Percentiles rank a stretch among this genome's conserved stretches.
Conservation (phyloP, 2,113 vertebrate genomes). For the Cephalopholis sonnerati region DNA sequence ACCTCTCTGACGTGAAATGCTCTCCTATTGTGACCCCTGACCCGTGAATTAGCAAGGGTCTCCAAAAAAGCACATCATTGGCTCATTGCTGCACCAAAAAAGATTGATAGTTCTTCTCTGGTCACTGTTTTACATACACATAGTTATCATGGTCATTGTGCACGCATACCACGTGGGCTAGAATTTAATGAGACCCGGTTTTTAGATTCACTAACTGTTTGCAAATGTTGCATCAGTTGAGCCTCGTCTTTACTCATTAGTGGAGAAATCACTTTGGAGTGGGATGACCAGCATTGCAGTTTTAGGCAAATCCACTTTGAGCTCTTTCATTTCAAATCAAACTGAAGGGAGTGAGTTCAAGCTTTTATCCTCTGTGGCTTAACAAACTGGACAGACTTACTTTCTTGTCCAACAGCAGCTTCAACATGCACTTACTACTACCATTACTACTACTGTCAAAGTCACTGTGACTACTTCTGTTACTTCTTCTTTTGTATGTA, state of each 20-base stretch:
- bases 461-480: neutral
- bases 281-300: constrained; percentile 27
- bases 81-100: constrained; percentile 18
- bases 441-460: neutral
- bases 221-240: constrained; percentile 48
- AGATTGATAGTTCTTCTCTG: constrained; percentile 50
- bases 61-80: constrained; percentile 18
- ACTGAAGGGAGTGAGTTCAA: neutral
- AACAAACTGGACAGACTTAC: constrained; percentile 7
- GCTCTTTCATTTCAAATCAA: constrained; percentile 41
- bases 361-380: constrained; percentile 3
- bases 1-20: constrained; percentile 23
- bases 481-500: neutral
- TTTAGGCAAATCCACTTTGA: constrained; percentile 44
- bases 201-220: constrained; percentile 23
- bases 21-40: constrained; percentile 56
- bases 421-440: neutral
- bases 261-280: constrained; percentile 13
- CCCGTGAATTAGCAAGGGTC: constrained; percentile 38
- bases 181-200: constrained; percentile 1
- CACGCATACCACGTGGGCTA: neutral
- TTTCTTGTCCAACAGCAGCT: neutral
- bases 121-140: constrained; percentile 22
- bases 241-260: constrained; percentile 36
- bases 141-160: constrained; percentile 2